Evolutionary conservation across 2,113 vertebrate genomes (phyloP).

Genomic region (Rhabdornis inornatus): DNA sequence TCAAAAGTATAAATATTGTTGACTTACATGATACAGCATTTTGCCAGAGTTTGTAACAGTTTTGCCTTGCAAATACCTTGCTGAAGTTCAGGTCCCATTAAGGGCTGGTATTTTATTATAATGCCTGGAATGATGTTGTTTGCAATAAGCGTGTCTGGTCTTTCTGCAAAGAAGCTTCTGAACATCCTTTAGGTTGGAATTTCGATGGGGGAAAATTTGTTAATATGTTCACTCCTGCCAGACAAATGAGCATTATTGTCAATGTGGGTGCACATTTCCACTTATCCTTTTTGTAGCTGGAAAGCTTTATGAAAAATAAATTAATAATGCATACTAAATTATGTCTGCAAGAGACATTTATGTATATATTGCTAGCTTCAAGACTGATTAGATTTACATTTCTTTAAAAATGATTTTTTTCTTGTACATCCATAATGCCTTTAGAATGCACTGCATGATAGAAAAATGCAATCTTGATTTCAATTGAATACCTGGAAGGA

Average conservation of each 20-base stretch:
- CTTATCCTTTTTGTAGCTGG: constrained; percentile 69
- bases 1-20: constrained; percentile 1
- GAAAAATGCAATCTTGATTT: not conserved
- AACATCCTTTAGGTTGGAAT: constrained; percentile 21
- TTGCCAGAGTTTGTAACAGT: not conserved
- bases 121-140: constrained; percentile 12
- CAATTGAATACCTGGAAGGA: constrained; percentile 4
- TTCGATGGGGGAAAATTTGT: constrained; percentile 32
- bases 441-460: not conserved
- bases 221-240: constrained; percentile 48
- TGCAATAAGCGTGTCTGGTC: constrained; percentile 6
- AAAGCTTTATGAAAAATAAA: constrained; percentile 80
- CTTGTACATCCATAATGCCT: not conserved
- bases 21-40: not conserved
- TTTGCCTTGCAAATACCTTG: not conserved
- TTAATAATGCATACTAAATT: constrained; percentile 81
- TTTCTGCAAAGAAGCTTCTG: constrained; percentile 13
- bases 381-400: constrained; percentile 76
- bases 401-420: constrained; percentile 55
- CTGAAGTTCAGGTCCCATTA: constrained; percentile 44
- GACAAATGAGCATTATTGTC: constrained; percentile 69
- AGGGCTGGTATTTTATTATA: constrained; percentile 42
- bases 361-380: constrained; percentile 73
- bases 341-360: constrained; percentile 75
- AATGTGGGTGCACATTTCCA: constrained; percentile 48